phyloP scores from a whole-genome alignment of 2,113 vertebrate genomes.

The Atrichornis clamosus region DNA sequence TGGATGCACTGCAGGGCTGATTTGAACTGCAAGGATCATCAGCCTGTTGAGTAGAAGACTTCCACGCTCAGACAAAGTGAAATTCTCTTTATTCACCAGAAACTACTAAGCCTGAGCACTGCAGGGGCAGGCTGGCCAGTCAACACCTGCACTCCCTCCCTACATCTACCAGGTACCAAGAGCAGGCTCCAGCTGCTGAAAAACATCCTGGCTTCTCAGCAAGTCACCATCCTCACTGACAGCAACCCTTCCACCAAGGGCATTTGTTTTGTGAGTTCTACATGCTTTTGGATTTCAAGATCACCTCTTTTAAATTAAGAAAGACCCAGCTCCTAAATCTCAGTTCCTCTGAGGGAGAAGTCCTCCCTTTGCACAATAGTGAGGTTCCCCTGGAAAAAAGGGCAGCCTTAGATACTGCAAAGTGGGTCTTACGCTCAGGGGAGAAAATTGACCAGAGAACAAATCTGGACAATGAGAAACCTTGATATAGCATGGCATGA shows the following conservation, averaged over 20 bases:
- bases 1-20: not conserved
- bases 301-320: not conserved
- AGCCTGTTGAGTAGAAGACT: not conserved
- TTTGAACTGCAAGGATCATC: not conserved
- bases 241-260: not conserved
- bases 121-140: not conserved
- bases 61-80: not conserved
- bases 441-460: not conserved
- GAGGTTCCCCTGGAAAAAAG: not conserved
- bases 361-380: not conserved
- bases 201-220: not conserved
- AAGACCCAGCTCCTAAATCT: not conserved
- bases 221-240: not conserved
- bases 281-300: not conserved
- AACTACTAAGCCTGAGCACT: not conserved
- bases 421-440: not conserved
- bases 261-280: not conserved
- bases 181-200: not conserved
- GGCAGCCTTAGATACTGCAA: not conserved
- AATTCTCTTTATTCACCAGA: not conserved
- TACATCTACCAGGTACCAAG: not conserved
- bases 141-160: not conserved
- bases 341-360: not conserved
- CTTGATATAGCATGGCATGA: not conserved
- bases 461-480: not conserved